phyloP scores from a whole-genome alignment of 2,113 vertebrate genomes.

The Pachypanchax playfairii region DNA sequence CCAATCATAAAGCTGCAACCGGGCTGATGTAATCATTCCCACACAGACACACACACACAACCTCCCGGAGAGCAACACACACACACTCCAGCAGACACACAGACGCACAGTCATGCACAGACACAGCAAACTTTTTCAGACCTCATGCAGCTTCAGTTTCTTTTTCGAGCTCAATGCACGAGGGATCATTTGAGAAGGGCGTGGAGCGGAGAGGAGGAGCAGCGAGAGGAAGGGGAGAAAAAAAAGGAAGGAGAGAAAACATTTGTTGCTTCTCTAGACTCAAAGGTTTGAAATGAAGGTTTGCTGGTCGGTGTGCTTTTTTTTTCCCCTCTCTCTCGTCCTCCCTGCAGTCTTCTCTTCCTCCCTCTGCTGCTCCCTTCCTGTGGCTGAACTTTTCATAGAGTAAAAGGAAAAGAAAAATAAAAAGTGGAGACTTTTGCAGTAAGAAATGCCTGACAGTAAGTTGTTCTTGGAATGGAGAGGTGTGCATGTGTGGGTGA shows the following conservation, averaged over 20 bases:
- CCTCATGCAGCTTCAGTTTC: slow-evolving; percentile 52
- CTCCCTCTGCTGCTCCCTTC: slow-evolving; percentile 27
- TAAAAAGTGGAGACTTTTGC: slow-evolving; percentile 45
- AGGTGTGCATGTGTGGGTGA: slow-evolving; percentile 20
- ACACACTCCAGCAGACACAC: slow-evolving; percentile 60
- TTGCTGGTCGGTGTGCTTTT: slow-evolving; percentile 20
- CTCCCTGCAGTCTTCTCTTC: slow-evolving; percentile 8
- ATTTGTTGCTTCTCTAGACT: slow-evolving; percentile 25
- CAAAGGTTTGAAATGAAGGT: slow-evolving; percentile 43
- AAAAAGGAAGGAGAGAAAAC: slow-evolving; percentile 33
- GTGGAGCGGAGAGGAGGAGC: slow-evolving; percentile 31
- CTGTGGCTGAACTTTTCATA: slow-evolving; percentile 61
- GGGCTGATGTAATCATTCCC: slow-evolving; percentile 81
- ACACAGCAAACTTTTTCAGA: slow-evolving; percentile 69
- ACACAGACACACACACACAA: slow-evolving; percentile 60
- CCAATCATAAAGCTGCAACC: slow-evolving; percentile 76
- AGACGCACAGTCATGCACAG: slow-evolving; percentile 71
- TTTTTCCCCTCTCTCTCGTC: slow-evolving; percentile 25
- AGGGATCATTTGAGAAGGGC: slow-evolving; percentile 58
- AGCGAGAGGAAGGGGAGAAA: slow-evolving; percentile 16
- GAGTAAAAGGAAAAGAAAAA: slow-evolving; percentile 66
- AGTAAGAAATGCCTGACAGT: slow-evolving; percentile 27
- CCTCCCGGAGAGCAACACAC: slow-evolving; percentile 25
- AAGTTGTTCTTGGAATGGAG: slow-evolving; percentile 25
- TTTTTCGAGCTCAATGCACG: slow-evolving; percentile 47